Conservation (phyloP, 2,888 invertebrate genomes). For the Brachyopa scutellaris region DNA sequence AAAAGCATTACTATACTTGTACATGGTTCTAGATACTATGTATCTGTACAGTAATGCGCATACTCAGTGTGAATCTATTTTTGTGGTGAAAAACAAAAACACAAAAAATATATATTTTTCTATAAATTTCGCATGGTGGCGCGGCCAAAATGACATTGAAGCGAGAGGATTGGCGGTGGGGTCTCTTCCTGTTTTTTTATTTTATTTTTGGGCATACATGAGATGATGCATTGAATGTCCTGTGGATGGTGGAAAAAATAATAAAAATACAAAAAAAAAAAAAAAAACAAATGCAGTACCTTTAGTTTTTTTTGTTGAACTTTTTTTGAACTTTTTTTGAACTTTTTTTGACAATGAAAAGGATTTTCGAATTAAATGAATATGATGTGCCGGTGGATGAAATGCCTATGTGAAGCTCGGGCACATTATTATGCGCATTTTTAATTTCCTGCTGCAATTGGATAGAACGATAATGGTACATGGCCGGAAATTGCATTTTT, state of each 20-base stretch:
- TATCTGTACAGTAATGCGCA: conserved; percentile 67
- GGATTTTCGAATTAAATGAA: conserved; percentile 57
- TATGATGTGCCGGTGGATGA: background rate
- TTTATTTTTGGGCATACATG: conserved; percentile 6
- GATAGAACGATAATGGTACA: conserved; percentile 45
- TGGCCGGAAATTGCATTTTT: conserved; percentile 57
- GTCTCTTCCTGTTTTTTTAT: too few relatives aligned
- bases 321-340: conserved; percentile 20
- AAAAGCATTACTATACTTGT: conserved; percentile 29
- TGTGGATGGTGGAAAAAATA: background rate
- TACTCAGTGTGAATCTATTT: conserved; percentile 55
- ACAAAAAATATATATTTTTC: conserved; percentile 61
- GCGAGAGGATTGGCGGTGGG: conserved; percentile 7
- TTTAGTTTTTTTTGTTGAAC: conserved; percentile 5
- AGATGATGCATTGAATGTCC: background rate
- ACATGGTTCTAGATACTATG: conserved; percentile 46
- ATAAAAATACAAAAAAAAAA: too few relatives aligned
- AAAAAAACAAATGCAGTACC: conserved; percentile 19
- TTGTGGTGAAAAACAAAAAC: conserved; percentile 22
- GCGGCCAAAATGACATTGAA: conserved; percentile 36
- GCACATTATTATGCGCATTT: conserved; percentile 51
- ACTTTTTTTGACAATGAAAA: conserved; percentile 32
- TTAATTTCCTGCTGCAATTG: conserved; percentile 60
- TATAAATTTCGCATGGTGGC: conserved; percentile 70
- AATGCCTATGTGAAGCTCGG: background rate